These are phyloP conservation scores for Esox lucius DNA, from an alignment of 2,797 vertebrate species.

Conservation along the genomic window DNA sequence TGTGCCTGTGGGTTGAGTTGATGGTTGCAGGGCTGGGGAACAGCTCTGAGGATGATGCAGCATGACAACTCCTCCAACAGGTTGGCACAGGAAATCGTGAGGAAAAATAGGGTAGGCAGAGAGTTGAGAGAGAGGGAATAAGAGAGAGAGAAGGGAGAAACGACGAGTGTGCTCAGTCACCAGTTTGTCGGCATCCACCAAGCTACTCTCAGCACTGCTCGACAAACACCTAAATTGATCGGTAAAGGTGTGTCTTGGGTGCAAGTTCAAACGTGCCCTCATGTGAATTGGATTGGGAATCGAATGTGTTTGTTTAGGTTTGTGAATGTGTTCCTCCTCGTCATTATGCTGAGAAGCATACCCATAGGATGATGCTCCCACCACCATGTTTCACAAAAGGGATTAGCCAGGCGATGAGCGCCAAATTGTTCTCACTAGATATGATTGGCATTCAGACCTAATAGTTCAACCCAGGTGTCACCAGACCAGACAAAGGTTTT, in stretches of 20 bases:
- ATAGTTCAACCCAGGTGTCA: too few relatives aligned
- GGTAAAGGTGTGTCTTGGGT: neutral
- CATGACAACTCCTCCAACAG: conserved; percentile 44
- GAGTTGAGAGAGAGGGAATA: neutral
- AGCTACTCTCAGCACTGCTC: neutral
- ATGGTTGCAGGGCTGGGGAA: neutral
- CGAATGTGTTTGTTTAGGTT: neutral
- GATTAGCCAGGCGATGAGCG: too few relatives aligned
- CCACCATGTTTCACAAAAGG: too few relatives aligned
- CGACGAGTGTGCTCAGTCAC: neutral
- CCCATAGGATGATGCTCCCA: too few relatives aligned
- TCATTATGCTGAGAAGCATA: neutral
- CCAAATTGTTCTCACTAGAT: too few relatives aligned
- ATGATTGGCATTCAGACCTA: too few relatives aligned
- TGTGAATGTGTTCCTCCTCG: neutral
- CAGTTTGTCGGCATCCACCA: neutral
- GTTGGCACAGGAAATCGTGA: neutral
- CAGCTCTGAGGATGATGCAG: conserved; percentile 5
- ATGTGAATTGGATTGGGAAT: neutral
- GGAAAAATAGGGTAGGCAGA: neutral
- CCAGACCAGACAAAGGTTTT: too few relatives aligned
- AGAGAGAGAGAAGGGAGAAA: neutral
- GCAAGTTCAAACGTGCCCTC: neutral
- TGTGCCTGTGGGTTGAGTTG: neutral
- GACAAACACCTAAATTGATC: neutral